Percentiles rank a stretch among this genome's conserved stretches.
These are phyloP conservation scores for Hucho hucho DNA, from an alignment of 2,113 vertebrate genomes.

Conservation along the genomic window DNA sequence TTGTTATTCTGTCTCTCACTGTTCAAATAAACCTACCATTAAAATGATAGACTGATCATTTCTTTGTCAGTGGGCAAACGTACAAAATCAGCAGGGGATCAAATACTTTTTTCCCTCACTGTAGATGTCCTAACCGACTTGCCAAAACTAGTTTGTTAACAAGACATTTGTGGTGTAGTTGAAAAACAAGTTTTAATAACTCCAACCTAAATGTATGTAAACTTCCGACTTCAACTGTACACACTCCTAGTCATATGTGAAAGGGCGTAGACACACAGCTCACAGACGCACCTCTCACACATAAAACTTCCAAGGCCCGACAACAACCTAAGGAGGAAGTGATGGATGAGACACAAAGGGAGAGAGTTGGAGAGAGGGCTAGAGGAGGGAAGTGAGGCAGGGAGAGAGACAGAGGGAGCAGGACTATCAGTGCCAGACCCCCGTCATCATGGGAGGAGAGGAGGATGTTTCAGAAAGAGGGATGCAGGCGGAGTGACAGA, in stretches of 20 bases:
- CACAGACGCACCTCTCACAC: background rate
- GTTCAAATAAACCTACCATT: no score
- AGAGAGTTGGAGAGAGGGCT: background rate
- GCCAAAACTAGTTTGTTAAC: no score
- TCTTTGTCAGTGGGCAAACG: no score
- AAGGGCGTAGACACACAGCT: conserved; percentile 12
- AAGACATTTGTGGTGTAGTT: no score
- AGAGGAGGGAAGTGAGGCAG: conserved; percentile 1
- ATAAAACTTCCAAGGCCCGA: conserved; percentile 1
- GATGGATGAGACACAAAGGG: background rate
- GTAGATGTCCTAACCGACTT: no score
- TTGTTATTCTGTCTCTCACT: no score
- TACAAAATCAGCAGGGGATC: no score
- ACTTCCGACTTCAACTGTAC: no score
- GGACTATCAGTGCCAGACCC: background rate
- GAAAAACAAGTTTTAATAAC: no score
- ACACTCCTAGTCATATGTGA: conserved; percentile 3
- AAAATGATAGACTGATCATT: no score
- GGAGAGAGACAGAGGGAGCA: background rate
- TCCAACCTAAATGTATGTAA: no score
- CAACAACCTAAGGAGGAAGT: background rate
- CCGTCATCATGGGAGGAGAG: conserved; percentile 2
- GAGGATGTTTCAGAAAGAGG: conserved; percentile 18
- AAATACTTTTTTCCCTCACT: no score
- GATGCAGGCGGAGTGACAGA: conserved; percentile 19